A percentile compares a stretch with the other conserved stretches of the same genome.
Evolutionary conservation across 2,113 vertebrate species (phyloP).

Genomic region (Synodontis membranacea): DNA sequence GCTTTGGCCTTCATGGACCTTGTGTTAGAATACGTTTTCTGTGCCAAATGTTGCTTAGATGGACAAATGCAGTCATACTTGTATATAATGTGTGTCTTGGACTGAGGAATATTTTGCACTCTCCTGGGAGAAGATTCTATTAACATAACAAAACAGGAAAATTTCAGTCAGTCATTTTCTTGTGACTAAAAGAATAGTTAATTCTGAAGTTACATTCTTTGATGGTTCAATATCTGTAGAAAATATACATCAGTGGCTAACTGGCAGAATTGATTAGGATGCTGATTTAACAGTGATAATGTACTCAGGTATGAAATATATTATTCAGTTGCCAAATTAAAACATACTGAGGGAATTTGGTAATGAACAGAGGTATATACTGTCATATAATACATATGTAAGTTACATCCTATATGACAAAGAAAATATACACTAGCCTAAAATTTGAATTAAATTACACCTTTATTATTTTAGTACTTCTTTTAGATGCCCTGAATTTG

Average conservation of each 20-base stretch:
- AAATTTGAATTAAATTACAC: no score
- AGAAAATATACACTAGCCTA: no score
- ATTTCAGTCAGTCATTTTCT: slow-evolving; percentile 65
- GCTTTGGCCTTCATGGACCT: neutral
- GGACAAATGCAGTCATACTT: neutral
- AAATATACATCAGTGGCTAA: slow-evolving; percentile 44
- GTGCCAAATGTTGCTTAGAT: neutral
- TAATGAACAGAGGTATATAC: neutral
- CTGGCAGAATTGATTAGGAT: slow-evolving; percentile 53
- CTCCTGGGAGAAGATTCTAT: slow-evolving; percentile 58
- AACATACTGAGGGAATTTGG: no score
- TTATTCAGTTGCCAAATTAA: neutral
- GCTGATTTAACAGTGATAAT: slow-evolving; percentile 11
- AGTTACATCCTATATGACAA: neutral
- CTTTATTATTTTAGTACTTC: neutral
- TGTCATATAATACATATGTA: neutral
- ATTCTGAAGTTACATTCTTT: slow-evolving; percentile 64
- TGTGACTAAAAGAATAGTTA: slow-evolving; percentile 57
- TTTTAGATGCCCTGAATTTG: neutral
- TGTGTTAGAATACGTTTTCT: neutral
- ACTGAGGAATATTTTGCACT: slow-evolving; percentile 33
- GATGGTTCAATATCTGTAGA: slow-evolving; percentile 58
- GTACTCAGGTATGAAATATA: neutral
- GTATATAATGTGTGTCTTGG: neutral
- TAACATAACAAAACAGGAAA: slow-evolving; percentile 59